phyloP scores from a whole-genome alignment of 2,888 invertebrate species.

The Vesta saturnalis region DNA sequence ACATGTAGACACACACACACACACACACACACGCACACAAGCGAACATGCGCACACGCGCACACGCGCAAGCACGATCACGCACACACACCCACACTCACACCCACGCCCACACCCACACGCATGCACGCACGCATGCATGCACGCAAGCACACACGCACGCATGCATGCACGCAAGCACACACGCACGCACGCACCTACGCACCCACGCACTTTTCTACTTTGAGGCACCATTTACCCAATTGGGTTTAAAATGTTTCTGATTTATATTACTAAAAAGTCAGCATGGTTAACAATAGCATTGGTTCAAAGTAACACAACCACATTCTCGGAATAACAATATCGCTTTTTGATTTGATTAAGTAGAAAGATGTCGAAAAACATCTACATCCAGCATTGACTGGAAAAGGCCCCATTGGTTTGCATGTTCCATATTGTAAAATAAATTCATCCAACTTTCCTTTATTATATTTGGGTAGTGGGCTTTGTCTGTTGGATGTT shows the following conservation, averaged over 20 bases:
- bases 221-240: background rate
- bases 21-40: too few species aligned
- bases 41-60: too few species aligned
- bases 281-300: background rate
- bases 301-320: background rate
- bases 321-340: background rate
- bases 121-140: too few species aligned
- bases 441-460: background rate
- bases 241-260: background rate
- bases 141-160: too few species aligned
- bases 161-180: too few species aligned
- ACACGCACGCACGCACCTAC: too few species aligned
- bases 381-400: background rate
- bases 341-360: background rate
- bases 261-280: background rate
- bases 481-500: background rate
- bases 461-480: background rate
- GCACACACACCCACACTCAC: too few species aligned
- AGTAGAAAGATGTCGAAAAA: background rate
- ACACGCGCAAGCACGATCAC: too few species aligned
- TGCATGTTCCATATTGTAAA: background rate
- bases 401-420: constrained; percentile 1
- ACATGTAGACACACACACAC: too few species aligned
- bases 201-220: too few species aligned
- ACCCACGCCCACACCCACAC: too few species aligned